Evolutionary conservation across 92 coral and sea anemone species (phyloP).

Genomic region (Phymanthus crucifer): DNA sequence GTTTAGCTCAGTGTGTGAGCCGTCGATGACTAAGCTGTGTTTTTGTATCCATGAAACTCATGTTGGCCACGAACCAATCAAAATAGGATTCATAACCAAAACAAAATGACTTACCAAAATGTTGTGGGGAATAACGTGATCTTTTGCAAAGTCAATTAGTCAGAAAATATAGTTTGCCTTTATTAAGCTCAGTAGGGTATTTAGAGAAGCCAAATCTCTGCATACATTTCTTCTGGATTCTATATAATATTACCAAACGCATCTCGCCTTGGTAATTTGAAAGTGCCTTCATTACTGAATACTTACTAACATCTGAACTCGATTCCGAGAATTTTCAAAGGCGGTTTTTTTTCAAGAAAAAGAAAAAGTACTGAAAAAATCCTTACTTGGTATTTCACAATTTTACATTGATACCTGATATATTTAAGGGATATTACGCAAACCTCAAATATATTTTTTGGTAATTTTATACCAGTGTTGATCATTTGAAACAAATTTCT

Average conservation of each 20-base stretch:
- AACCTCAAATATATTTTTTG: not conserved
- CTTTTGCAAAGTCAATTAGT: constrained; percentile 25
- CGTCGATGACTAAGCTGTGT: not conserved
- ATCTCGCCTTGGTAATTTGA: not conserved
- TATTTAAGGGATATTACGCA: not conserved
- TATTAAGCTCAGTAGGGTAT: not conserved
- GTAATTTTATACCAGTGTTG: not conserved
- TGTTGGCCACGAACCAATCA: not conserved
- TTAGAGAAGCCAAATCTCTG: constrained; percentile 2
- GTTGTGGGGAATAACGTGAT: constrained; percentile 16
- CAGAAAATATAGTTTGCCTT: not conserved
- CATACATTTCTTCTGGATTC: not conserved
- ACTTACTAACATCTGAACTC: not conserved
- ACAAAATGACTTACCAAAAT: not conserved
- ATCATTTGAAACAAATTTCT: not conserved
- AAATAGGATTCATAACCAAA: not conserved
- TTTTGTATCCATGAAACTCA: not conserved
- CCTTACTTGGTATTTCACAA: not conserved
- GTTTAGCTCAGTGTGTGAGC: constrained; percentile 1
- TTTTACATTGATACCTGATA: not conserved
- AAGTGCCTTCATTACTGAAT: not conserved
- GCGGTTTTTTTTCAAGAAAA: not conserved
- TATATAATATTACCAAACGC: not conserved
- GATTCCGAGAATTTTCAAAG: not conserved
- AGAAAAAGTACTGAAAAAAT: not conserved